These are phyloP conservation scores for Eristalis arbustorum DNA, from an alignment of 2,888 invertebrate genomes.

Conservation along the genomic window DNA sequence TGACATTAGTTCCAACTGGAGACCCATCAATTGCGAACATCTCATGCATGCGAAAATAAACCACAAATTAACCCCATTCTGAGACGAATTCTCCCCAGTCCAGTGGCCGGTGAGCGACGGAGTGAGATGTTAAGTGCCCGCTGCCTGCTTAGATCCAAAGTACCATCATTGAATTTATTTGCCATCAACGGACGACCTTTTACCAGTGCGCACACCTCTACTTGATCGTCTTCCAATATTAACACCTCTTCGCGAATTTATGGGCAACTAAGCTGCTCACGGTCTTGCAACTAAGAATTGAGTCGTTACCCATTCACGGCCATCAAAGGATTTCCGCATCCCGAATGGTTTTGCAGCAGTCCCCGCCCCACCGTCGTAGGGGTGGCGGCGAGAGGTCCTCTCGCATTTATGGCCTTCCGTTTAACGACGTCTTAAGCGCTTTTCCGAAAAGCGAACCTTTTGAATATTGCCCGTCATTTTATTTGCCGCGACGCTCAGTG, in stretches of 20 bases:
- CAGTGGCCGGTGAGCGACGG: not conserved
- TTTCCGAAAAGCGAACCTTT: slow-evolving; percentile 53
- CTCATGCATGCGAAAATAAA: not conserved
- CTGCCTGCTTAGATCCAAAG: not conserved
- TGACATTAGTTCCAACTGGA: not conserved
- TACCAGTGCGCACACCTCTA: not conserved
- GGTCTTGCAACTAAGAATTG: slow-evolving; percentile 30
- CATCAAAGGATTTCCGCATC: slow-evolving; percentile 40
- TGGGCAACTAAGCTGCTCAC: slow-evolving; percentile 25
- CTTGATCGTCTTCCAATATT: slow-evolving; percentile 12
- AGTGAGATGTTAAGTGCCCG: not conserved
- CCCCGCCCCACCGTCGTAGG: not conserved
- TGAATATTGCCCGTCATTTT: slow-evolving; percentile 58
- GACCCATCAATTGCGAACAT: not conserved
- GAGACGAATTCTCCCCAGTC: not conserved
- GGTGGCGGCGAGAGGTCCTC: not conserved
- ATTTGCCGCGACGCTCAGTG: not conserved
- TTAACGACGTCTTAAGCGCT: slow-evolving; percentile 60
- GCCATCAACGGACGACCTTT: not conserved
- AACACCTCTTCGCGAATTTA: slow-evolving; percentile 41
- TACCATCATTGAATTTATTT: not conserved
- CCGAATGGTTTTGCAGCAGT: slow-evolving; percentile 41
- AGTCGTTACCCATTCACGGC: slow-evolving; percentile 26
- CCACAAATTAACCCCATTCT: not conserved
- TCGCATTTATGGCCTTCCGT: slow-evolving; percentile 59